These are phyloP conservation scores for Pongo pygmaeus DNA, from an alignment of 2,113 vertebrate genomes.

Conservation along the genomic window DNA sequence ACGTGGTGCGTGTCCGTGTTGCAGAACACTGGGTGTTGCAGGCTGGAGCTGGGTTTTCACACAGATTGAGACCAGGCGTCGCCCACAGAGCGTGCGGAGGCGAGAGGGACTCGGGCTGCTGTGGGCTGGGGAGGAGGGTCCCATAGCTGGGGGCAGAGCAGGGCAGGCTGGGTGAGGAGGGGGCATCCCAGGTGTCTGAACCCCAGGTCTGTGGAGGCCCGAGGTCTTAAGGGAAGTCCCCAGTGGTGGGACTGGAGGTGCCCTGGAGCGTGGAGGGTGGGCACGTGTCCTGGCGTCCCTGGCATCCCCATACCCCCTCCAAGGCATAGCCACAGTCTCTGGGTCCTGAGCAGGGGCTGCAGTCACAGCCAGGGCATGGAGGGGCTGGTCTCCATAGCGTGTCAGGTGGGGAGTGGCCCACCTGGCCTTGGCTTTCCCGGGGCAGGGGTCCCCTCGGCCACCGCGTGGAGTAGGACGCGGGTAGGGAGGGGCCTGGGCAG, in stretches of 20 bases:
- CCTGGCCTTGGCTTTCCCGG: too few relatives aligned
- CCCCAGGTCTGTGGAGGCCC: not conserved
- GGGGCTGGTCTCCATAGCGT: not conserved
- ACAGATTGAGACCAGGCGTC: not conserved
- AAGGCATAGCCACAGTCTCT: not conserved
- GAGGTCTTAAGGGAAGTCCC: rapidly evolving
- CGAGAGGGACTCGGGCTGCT: rapidly evolving
- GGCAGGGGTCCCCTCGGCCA: not conserved
- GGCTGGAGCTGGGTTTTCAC: not conserved
- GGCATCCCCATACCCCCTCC: too few relatives aligned
- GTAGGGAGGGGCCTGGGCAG: too few relatives aligned
- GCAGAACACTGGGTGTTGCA: rapidly evolving
- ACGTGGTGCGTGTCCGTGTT: rapidly evolving
- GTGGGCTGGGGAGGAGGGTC: not conserved
- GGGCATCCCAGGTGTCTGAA: not conserved
- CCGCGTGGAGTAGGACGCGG: rapidly evolving
- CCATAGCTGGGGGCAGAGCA: not conserved
- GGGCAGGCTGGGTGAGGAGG: not conserved
- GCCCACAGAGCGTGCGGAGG: not conserved
- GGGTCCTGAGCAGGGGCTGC: not conserved
- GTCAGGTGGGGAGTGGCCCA: rapidly evolving
- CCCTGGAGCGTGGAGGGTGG: too few relatives aligned
- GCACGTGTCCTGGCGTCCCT: too few relatives aligned
- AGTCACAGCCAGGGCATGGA: not conserved
- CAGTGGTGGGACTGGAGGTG: not conserved